Evolutionary conservation across 2,888 invertebrate genomes (phyloP).

Genomic region (Caenorhabditis sinica): DNA sequence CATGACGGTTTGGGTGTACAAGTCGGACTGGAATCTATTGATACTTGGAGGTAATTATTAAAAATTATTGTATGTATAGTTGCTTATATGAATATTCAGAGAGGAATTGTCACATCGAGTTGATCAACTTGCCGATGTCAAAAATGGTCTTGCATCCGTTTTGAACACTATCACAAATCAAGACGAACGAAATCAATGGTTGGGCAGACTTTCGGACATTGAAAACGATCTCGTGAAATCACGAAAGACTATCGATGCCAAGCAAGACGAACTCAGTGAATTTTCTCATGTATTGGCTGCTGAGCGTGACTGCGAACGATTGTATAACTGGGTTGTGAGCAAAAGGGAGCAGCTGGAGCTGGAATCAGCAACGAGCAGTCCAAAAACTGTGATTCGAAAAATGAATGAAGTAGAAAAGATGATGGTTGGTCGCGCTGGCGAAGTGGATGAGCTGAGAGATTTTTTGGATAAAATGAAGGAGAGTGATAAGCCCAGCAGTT

Average conservation of each 20-base stretch:
- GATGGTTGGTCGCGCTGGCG: slow-evolving; percentile 40
- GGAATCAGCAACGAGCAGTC: slow-evolving; percentile 21
- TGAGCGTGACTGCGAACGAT: slow-evolving; percentile 50
- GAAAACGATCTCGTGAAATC: slow-evolving; percentile 45
- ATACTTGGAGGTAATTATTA: slow-evolving; percentile 41
- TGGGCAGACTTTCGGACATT: slow-evolving; percentile 25
- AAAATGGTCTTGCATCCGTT: slow-evolving; percentile 38
- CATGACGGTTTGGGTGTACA: slow-evolving; percentile 57
- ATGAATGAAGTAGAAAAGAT: slow-evolving; percentile 64
- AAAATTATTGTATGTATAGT: neutral
- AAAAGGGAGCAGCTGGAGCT: slow-evolving; percentile 37
- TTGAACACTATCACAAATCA: slow-evolving; percentile 15
- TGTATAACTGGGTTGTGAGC: slow-evolving; percentile 25
- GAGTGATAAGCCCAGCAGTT: slow-evolving; percentile 21
- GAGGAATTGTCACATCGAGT: slow-evolving; percentile 46
- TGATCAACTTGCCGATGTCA: slow-evolving; percentile 40
- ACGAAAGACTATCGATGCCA: slow-evolving; percentile 45
- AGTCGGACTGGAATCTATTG: slow-evolving; percentile 56
- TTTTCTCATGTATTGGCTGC: slow-evolving; percentile 47
- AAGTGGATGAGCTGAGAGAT: slow-evolving; percentile 36
- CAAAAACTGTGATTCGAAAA: slow-evolving; percentile 46
- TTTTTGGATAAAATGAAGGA: slow-evolving; percentile 30
- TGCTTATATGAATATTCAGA: slow-evolving; percentile 5
- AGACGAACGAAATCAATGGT: slow-evolving; percentile 32
- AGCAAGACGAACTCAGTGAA: slow-evolving; percentile 52